Percentiles rank a stretch among this genome's conserved stretches.
Evolutionary conservation across 2,888 invertebrate genomes (phyloP).

Genomic region (Endomychus coccineus): DNA sequence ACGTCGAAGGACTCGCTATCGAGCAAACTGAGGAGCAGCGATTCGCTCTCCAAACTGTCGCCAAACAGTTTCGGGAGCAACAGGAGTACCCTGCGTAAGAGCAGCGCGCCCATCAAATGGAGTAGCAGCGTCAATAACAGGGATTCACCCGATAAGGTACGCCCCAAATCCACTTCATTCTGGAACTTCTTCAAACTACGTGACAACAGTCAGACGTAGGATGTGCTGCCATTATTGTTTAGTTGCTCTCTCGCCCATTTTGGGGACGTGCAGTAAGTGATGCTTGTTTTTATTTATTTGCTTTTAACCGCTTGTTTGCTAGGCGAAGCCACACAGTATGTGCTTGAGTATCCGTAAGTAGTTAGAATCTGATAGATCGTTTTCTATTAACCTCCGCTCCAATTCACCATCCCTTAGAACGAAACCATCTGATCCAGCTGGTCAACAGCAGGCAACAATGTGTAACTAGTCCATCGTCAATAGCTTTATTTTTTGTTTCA

Average conservation of each 20-base stretch:
- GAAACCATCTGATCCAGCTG: too few relatives aligned
- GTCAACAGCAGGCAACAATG: too few relatives aligned
- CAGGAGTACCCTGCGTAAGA: slow-evolving; percentile 32
- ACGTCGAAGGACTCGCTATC: slow-evolving; percentile 47
- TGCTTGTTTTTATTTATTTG: slow-evolving; percentile 40
- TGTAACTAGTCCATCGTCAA: too few relatives aligned
- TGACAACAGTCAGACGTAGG: slow-evolving; percentile 48
- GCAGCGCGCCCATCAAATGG: slow-evolving; percentile 24
- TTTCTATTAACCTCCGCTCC: too few relatives aligned
- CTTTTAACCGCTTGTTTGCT: slow-evolving; percentile 28
- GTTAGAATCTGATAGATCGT: too few relatives aligned
- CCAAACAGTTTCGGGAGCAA: slow-evolving; percentile 28
- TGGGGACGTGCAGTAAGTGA: slow-evolving; percentile 42
- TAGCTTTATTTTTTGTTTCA: too few relatives aligned
- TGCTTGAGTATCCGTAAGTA: too few relatives aligned
- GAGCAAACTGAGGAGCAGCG: slow-evolving; percentile 47
- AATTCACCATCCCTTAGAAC: too few relatives aligned
- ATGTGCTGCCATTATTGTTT: slow-evolving; percentile 32
- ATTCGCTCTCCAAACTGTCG: slow-evolving; percentile 45
- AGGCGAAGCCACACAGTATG: too few relatives aligned
- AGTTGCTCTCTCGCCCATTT: slow-evolving; percentile 36
- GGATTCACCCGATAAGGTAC: slow-evolving; percentile 53
- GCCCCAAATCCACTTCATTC: slow-evolving; percentile 56
- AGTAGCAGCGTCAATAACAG: slow-evolving; percentile 26
- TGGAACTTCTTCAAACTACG: slow-evolving; percentile 60